Percentiles rank a stretch among this genome's conserved stretches.
Conservation (phyloP, 2,797 vertebrate species). For the Philypnodon macrostomus region DNA sequence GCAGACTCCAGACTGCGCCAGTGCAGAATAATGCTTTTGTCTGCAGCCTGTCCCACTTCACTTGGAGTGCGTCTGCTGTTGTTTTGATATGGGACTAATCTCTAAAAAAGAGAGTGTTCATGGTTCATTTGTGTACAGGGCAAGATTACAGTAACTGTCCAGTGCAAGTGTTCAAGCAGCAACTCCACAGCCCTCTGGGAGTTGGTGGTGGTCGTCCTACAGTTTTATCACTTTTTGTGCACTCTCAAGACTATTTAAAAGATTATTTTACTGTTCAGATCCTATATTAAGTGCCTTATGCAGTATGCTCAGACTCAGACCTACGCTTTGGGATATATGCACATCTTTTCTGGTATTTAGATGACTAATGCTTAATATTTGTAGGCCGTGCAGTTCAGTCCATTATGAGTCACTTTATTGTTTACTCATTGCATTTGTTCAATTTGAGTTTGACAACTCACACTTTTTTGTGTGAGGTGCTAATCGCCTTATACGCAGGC, state of each 20-base stretch:
- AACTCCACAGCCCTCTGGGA: slow-evolving; percentile 3
- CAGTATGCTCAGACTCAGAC: not conserved
- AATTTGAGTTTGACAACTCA: too few relatives aligned
- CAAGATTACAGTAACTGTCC: slow-evolving; percentile 45
- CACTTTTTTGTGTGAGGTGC: not conserved
- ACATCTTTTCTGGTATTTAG: slow-evolving; percentile 5
- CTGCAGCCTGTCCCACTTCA: slow-evolving; percentile 48
- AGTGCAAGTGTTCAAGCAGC: not conserved
- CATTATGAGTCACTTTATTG: not conserved
- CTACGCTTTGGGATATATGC: too few relatives aligned
- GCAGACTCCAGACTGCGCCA: slow-evolving; percentile 20
- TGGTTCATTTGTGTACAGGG: slow-evolving; percentile 50
- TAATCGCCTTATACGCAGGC: too few relatives aligned
- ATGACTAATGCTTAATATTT: slow-evolving; percentile 26
- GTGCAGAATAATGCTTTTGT: slow-evolving; percentile 59
- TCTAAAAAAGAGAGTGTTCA: slow-evolving; percentile 35
- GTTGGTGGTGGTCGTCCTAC: slow-evolving; percentile 12
- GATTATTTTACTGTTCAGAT: not conserved
- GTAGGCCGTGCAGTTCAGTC: slow-evolving; percentile 37
- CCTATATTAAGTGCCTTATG: not conserved
- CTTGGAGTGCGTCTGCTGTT: slow-evolving; percentile 47
- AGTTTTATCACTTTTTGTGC: not conserved
- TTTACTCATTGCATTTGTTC: not conserved
- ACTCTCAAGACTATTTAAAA: not conserved
- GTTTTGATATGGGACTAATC: slow-evolving; percentile 25